Evolutionary conservation across 2,888 invertebrate genomes (phyloP), one percentile per base, ranked within the genome.

Genomic region (Tromatobia lineatoria): DNA sequence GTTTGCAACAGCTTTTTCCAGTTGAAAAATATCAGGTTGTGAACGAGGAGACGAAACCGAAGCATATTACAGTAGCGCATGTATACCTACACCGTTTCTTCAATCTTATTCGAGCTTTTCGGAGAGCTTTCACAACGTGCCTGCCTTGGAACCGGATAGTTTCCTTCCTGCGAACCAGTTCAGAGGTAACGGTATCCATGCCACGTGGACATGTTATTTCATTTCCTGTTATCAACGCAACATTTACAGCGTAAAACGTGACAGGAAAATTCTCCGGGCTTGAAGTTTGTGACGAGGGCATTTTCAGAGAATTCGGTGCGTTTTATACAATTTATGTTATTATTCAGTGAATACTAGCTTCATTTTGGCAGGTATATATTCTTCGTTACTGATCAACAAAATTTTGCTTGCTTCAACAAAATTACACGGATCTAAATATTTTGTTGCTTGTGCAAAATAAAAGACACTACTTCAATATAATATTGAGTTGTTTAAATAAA

Each of bases 171-270:
- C 38, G 38, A 38, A 38, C 52, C n/a, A 20, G 18, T 52, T 20
- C 52, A n/a, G n/a, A 52, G 18, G 52, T 18, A 52, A 52, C 18
- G 18, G 45, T 61, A 54, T 70, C 69, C 61, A 25, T 38, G 54
- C 61, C 69, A 81, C 81, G 52, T 79, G 78, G 29, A 61, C 69
- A 61, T 54, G 52, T 81, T 81, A 64, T 70, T 70, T 76, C 64
- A 64, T 70, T 70, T 81, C n/a, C 61, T 64, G 75, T 42, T 76
- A 76, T 81, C 71, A 71, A 71, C 64, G 78, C 61, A 52, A 79
- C 47, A 70, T 79, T 71, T 64, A 47, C 11, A 52, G 18, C 52
- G 20, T 10, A 10, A 52, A 52, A 18, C 15, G 45, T 45, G 45
- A 45, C 45, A 13, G 15, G 45, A 45, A 11, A 13, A 45, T 15